Evolutionary conservation across 1,140 invertebrate species (phyloP).

Genomic region (Laodelphax striatellus): DNA sequence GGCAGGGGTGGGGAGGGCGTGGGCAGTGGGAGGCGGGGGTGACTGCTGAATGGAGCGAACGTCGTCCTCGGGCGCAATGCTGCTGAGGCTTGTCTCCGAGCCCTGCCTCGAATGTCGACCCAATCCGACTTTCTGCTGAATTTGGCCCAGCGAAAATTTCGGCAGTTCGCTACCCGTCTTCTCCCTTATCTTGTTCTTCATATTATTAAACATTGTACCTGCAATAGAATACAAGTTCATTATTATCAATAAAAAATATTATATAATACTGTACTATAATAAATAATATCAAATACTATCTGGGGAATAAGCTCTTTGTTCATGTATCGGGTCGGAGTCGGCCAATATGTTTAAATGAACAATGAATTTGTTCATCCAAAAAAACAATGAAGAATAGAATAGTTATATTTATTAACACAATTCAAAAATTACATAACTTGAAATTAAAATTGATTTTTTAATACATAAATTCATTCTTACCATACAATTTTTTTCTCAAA

Average conservation of each 20-base stretch:
- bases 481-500: too few relatives aligned
- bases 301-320: not conserved
- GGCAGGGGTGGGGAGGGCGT: conserved; percentile 20
- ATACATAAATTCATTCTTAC: too few relatives aligned
- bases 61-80: conserved; percentile 32
- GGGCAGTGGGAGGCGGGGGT: conserved; percentile 19
- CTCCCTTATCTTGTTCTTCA: conserved; percentile 60
- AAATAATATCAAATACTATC: not conserved
- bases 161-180: conserved; percentile 58
- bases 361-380: too few relatives aligned
- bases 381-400: too few relatives aligned
- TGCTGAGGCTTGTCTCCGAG: conserved; percentile 47
- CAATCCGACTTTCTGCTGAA: conserved; percentile 31
- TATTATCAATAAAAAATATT: not conserved
- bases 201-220: conserved; percentile 28
- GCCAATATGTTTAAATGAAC: too few relatives aligned
- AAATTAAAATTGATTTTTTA: too few relatives aligned
- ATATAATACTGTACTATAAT: too few relatives aligned
- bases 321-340: too few relatives aligned
- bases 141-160: conserved; percentile 33
- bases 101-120: conserved; percentile 44
- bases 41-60: too few relatives aligned
- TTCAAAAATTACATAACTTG: too few relatives aligned
- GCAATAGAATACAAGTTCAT: not conserved
- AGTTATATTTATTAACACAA: too few relatives aligned